Evolutionary conservation across 2,797 vertebrate species (phyloP), one percentile per base, ranked within the genome.

Genomic region (Mareca penelope): DNA sequence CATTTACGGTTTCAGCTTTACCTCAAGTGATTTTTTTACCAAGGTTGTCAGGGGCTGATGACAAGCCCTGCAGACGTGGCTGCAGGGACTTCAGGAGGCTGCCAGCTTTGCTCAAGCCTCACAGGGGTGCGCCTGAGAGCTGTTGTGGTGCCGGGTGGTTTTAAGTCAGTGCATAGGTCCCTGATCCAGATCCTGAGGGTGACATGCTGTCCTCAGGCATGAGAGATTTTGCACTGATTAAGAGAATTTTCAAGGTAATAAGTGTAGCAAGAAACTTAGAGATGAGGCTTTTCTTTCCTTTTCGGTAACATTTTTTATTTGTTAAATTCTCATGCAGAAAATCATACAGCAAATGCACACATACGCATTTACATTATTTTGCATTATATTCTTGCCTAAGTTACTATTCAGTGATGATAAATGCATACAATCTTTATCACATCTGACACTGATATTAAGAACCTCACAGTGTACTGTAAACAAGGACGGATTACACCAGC

Each of bases 111-210:
- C 16, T 33, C 1, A 6, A 57, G 14, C 37, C 17, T 28, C 28
- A 40, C 0, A 0, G 63, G 8, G 3, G 15, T 65, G 52, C 67
- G 31, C 12, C 35, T 60, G 28, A 21, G 12, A 48, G 48, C 35
- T 0, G 0, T 65, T 26, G 31, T 10, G 21, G 56, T 3, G 0
- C 37, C 26, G 0, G 1, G 31, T 37, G 39, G 12, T 7, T 37
- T 57, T 71, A 80, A 35, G 59, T 29, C 2, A 0, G 9, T 23
- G 46, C 31, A 67, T 0, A 0, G 10, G 4, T 35, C 16, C 55
- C 6, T 72, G 29, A 31, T 0, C 2, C 15, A 76, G n/a, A 15
- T 48, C 19, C 8, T 1, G 2, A 64, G 10, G 31, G 23, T 57
- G 13, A 64, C 53, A 23, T 0, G 2, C 3, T 61, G 1, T 18